Evolutionary conservation across 37 sponge, comb jelly and placozoan species (phyloP), one percentile per base, ranked within the genome.

Genomic region (Cladorhizidae sp.): DNA sequence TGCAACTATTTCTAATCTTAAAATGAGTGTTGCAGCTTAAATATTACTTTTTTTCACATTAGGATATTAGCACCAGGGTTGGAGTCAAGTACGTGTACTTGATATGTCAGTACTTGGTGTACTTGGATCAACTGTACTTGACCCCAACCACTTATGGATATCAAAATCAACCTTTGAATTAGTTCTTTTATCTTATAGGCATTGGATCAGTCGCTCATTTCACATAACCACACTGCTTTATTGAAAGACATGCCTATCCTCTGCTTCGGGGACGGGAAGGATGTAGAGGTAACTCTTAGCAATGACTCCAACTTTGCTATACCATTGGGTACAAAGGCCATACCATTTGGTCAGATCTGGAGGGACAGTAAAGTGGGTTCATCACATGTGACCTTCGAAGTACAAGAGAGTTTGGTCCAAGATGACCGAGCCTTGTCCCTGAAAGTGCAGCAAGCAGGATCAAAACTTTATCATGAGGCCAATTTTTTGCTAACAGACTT

Each of bases 291-390:
- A 15, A 57, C 68, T 14, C 35, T 86, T 64, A 39, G 55, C n/a
- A 41, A 38, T 21, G 72, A 81, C 57, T 40, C 40, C 26, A 64
- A 74, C 75, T 61, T 3, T 17, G 40, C 50, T 43, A 73, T 50
- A 20, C 75, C 74, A n/a, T 29, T 83, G 56, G 67, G 56, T 6
- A 74, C 83, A 45, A 38, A 65, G 91, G 51, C 64, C 59, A 76
- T 90, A 39, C 91, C 86, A 40, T 90, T 82, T 85, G 91, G 86
- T 20, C 76, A 67, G 56, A 73, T 90, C 37, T 90, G 91, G 91
- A 40, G 91, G n/a, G 76, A 64, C 49, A 81, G 63, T 64, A 80
- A 38, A 55, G 80, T 90, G 32, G 91, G 91, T 37, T 76, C 80
- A 29, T 77, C 86, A 0, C 57, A 81, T 41, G 77, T 55, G 58